Evolutionary conservation across 2,888 invertebrate genomes (phyloP).

Genomic region (Geotrupes spiniger): DNA sequence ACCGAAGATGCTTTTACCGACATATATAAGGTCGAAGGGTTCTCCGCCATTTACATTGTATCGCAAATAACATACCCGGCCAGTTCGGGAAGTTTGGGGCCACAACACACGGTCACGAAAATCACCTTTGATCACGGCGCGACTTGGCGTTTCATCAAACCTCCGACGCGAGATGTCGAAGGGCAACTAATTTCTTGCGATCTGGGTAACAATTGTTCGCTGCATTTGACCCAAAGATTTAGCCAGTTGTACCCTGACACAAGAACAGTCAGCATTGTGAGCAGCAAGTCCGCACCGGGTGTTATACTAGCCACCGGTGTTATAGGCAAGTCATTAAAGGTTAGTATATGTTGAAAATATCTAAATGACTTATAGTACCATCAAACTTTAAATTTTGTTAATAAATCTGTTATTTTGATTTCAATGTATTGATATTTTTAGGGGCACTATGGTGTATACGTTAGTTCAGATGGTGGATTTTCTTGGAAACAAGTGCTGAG

Average conservation of each 20-base stretch:
- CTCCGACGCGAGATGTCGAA: slow-evolving; percentile 68
- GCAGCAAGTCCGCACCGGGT: slow-evolving; percentile 84
- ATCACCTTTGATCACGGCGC: slow-evolving; percentile 87
- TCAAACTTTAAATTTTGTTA: too few relatives aligned
- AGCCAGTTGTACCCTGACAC: slow-evolving; percentile 78
- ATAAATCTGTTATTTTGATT: neutral
- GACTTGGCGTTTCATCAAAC: slow-evolving; percentile 72
- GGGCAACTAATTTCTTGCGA: slow-evolving; percentile 65
- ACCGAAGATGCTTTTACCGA: slow-evolving; percentile 83
- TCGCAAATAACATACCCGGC: slow-evolving; percentile 66
- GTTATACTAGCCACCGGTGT: slow-evolving; percentile 85
- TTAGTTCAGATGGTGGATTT: slow-evolving; percentile 78
- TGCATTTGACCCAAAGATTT: slow-evolving; percentile 86
- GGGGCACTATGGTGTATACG: slow-evolving; percentile 76
- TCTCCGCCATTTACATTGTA: slow-evolving; percentile 86
- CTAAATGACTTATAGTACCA: too few relatives aligned
- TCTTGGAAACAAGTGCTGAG: slow-evolving; percentile 74
- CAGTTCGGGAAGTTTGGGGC: slow-evolving; percentile 58
- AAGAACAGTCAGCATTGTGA: slow-evolving; percentile 77
- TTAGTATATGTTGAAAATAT: slow-evolving; percentile 18
- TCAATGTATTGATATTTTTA: too few relatives aligned
- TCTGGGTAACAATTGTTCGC: slow-evolving; percentile 67
- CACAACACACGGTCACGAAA: slow-evolving; percentile 73
- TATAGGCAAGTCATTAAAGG: slow-evolving; percentile 70
- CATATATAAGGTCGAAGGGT: slow-evolving; percentile 81